These are phyloP conservation scores for Talpa occidentalis DNA, from an alignment of 2,113 vertebrate genomes.

Conservation along the genomic window DNA sequence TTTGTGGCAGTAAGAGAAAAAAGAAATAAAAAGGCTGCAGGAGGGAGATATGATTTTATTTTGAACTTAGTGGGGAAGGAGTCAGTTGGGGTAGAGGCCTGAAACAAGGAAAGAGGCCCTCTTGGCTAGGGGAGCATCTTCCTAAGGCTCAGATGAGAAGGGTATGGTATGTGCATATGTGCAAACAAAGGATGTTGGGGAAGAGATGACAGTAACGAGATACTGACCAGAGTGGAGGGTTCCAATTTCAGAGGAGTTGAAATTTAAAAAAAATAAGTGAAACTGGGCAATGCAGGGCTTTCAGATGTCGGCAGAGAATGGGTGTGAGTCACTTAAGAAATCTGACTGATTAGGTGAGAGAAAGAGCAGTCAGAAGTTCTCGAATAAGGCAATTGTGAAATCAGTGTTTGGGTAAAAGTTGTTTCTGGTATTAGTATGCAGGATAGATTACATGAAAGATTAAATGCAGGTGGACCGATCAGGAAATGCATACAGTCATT, in stretches of 20 bases:
- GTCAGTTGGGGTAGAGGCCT: not conserved
- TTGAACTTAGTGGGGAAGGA: not conserved
- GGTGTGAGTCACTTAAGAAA: not conserved
- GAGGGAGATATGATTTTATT: not conserved
- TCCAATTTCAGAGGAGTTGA: not conserved
- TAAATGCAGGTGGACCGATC: not conserved
- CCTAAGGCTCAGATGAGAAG: not conserved
- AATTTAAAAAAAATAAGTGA: not conserved
- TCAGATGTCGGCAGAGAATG: not conserved
- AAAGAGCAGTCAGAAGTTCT: not conserved
- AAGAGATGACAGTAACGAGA: not conserved
- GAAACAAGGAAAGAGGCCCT: not conserved
- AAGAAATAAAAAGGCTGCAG: not conserved
- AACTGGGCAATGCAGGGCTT: not conserved
- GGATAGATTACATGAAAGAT: not conserved
- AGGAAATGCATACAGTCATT: not conserved
- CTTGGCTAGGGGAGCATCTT: not conserved
- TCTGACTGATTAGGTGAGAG: not conserved
- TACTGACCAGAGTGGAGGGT: not conserved
- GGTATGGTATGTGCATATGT: too few species aligned
- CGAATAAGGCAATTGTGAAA: not conserved
- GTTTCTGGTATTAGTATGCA: not conserved
- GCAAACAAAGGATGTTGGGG: not conserved
- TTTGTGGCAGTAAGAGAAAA: not conserved
- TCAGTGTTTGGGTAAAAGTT: not conserved